Evolutionary conservation across 1,140 invertebrate genomes (phyloP), one percentile per base, ranked within the genome.

Genomic region (Physella acuta): DNA sequence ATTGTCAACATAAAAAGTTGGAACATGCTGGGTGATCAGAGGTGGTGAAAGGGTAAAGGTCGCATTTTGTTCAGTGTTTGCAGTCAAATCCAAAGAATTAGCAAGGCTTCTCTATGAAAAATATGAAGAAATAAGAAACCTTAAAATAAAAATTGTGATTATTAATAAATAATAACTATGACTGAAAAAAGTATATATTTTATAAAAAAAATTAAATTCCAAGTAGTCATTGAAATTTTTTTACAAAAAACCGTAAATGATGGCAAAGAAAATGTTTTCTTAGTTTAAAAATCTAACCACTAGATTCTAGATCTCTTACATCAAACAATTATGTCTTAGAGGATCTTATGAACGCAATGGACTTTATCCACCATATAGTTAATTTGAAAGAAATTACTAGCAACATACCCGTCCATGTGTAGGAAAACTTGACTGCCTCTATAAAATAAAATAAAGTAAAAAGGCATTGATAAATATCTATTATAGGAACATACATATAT

Each of bases 1-100:
- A 30, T 67, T 70, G 16, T 78, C 76, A 28, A 78, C 71, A 62
- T 76, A 78, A 31, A 74, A 72, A 28, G 74, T 74, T 24, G 74
- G 71, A 5, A 75, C 69, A 52, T 72, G 33, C 51, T 77, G 70
- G 4, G 69, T 68, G 2, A 74, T 65, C 60, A 59, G 53, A 3
- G 72, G 49, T 36, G 37, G 34, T 4, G 62, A 28, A 24, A 56
- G 20, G 0, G n/a, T 36, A 28, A 37, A 31, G 14, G 28, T 0
- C 49, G 62, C 52, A 63, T 20, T 36, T 59, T 31, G 33, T 44
- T 58, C 52, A 31, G 34, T 56, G n/a, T n/a, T n/a, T n/a, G n/a
- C n/a, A 26, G 51, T 17, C 16, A 14, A 59, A 62, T 28, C 39
- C 28, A 2, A 8, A 4, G 1, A 16, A 37, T 8, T 26, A 3